Base-by-base conservation (phyloP, 2,888 invertebrate species). In the Crocallis elinguaria region DNA sequence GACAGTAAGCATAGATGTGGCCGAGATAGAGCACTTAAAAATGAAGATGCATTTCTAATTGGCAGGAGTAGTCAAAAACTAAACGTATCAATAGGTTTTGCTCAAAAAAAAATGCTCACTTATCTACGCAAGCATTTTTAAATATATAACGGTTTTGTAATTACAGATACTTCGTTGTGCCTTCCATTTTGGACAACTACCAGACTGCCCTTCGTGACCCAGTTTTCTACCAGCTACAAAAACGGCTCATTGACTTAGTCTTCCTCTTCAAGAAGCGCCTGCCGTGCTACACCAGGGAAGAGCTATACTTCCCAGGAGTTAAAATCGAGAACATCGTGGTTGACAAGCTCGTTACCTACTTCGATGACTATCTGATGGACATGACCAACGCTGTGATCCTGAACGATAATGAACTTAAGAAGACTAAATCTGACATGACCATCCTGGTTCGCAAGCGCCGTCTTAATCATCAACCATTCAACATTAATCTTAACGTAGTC, bases 201-300 rank as follows among this genome's bases (percentile, higher is more conserved):
- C 93, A 93, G 69, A 94, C 95, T 4, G 93, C 94, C 67, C 82
- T 95, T 62, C 94, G 95, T 60, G 96, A 96, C 74, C 96, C 96
- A 11, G 92, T 94, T 30, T 95, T 95, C 92, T 96, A 94, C 79
- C 92, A 93, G 61, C 83, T 95, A 51, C 94, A 94, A 75, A 94
- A 94, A 79, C 93, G 93, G 23, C 86, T 95, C 57, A 71, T 92
- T 38, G 79, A 92, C 53, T 86, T 92, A 36, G 92, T 94, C 73
- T 80, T 88, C 61, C 88, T 93, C 37, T 95, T 94, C 90, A 94
- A 94, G 73, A 73, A 81, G 57, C 91, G 92, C 61, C 82, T 94
- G 39, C 89, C 92, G 9, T 83, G 89, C 9, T 95, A 96, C 86
- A 93, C 92, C 7, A 86, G 86, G 49, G 92, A 93, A 17, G 94